These are phyloP conservation scores for Bombycilla garrulus DNA, from an alignment of 2,113 vertebrate genomes.

Conservation along the genomic window DNA sequence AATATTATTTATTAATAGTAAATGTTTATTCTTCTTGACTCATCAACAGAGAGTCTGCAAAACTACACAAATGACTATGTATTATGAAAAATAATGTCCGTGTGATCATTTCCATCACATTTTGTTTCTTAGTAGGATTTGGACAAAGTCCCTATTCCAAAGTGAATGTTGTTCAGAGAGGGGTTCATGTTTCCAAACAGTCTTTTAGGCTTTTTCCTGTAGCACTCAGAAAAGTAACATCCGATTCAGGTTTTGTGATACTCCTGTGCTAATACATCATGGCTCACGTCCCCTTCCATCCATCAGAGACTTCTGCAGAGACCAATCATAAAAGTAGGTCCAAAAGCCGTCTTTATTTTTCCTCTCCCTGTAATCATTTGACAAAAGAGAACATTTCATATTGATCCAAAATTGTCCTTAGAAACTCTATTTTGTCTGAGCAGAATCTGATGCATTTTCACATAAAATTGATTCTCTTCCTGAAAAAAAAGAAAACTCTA, in stretches of 20 bases:
- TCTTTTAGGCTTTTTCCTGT: neutral
- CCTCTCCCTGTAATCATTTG: neutral
- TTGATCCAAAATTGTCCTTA: constrained; percentile 3
- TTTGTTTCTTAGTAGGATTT: neutral
- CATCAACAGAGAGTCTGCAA: neutral
- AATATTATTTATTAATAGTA: neutral
- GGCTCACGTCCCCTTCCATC: neutral
- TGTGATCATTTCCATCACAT: neutral
- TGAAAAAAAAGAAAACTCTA: neutral
- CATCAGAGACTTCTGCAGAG: neutral
- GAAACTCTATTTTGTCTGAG: neutral
- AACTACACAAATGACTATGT: neutral
- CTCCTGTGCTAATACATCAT: neutral
- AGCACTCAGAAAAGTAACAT: neutral
- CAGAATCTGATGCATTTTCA: constrained; percentile 1
- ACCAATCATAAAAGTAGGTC: neutral
- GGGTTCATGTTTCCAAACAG: neutral
- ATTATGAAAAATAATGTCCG: neutral
- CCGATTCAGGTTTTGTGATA: neutral
- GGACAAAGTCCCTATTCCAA: neutral
- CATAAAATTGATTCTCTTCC: neutral
- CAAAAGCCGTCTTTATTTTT: neutral
- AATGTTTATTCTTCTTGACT: neutral
- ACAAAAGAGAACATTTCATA: constrained; percentile 8
- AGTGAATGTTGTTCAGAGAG: neutral